These are phyloP conservation scores for Dasypolia templi DNA, from an alignment of 2,888 invertebrate species.

Conservation along the genomic window DNA sequence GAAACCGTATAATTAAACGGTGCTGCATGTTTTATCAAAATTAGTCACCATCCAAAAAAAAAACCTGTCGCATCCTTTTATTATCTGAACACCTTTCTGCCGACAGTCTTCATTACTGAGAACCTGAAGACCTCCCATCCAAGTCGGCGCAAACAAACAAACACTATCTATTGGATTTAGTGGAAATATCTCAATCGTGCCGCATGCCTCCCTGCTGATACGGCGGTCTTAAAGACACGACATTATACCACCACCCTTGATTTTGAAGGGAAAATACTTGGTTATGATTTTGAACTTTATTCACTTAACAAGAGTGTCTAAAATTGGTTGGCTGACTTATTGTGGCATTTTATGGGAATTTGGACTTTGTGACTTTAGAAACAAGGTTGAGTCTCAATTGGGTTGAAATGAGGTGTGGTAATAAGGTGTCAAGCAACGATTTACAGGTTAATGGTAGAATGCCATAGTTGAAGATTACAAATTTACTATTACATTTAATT, in stretches of 20 bases:
- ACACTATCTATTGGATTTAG: constrained; percentile 77
- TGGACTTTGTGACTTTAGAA: accelerated
- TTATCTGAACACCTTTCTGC: constrained; percentile 37
- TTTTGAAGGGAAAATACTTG: constrained; percentile 30
- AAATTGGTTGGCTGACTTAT: background rate
- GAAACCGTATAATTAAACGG: background rate
- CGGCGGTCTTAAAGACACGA: constrained; percentile 72
- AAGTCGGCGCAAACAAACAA: constrained; percentile 78
- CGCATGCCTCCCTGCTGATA: constrained; percentile 80
- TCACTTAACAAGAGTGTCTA: accelerated
- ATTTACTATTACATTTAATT: constrained; percentile 32
- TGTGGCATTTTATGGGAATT: constrained; percentile 1
- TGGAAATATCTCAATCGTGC: constrained; percentile 83
- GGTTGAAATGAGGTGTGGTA: constrained; percentile 42
- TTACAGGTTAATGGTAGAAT: constrained; percentile 81
- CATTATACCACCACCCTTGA: constrained; percentile 65
- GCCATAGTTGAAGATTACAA: constrained; percentile 77
- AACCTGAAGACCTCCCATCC: constrained; percentile 82
- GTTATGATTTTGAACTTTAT: constrained; percentile 46
- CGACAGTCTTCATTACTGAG: constrained; percentile 74
- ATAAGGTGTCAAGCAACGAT: constrained; percentile 84
- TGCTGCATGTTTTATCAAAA: constrained; percentile 35
- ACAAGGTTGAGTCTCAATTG: constrained; percentile 56
- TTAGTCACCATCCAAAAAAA: constrained; percentile 44
- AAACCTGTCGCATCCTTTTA: constrained; percentile 30